Evolutionary conservation across 2,888 invertebrate species (phyloP).

Genomic region (Morpho helenor): DNA sequence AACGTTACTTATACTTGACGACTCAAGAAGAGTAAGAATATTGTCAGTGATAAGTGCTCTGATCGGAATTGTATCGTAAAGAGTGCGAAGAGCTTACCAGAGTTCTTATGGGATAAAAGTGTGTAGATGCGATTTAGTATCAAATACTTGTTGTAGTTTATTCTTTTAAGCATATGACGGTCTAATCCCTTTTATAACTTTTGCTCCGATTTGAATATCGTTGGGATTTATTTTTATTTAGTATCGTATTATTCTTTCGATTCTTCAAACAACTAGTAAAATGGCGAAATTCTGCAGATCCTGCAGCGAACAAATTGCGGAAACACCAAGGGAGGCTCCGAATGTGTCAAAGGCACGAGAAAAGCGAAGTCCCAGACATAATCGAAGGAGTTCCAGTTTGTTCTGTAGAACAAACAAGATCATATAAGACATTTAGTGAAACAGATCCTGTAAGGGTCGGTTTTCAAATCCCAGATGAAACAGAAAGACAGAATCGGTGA

Average conservation of each 20-base stretch:
- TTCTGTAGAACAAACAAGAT: conserved; percentile 53
- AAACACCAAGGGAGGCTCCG: conserved; percentile 60
- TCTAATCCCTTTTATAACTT: too few relatives aligned
- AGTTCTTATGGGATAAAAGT: too few relatives aligned
- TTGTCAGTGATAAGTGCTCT: too few relatives aligned
- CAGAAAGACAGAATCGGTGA: conserved; percentile 53
- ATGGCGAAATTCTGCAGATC: conserved; percentile 62
- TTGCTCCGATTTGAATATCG: too few relatives aligned
- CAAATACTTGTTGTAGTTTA: too few relatives aligned
- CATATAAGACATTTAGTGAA: conserved; percentile 47
- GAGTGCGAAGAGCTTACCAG: too few relatives aligned
- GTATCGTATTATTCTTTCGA: neutral
- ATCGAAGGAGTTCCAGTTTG: conserved; percentile 75
- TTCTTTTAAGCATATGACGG: too few relatives aligned
- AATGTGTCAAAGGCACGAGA: conserved; percentile 66
- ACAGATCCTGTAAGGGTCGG: conserved; percentile 48
- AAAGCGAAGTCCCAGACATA: conserved; percentile 73
- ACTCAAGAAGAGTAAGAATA: too few relatives aligned
- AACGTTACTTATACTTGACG: too few relatives aligned
- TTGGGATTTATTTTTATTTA: too few relatives aligned
- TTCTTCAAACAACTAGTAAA: conserved; percentile 42
- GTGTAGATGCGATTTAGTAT: too few relatives aligned
- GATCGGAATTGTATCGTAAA: too few relatives aligned
- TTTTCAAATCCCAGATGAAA: conserved; percentile 62
- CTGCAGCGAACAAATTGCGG: conserved; percentile 54